phyloP scores from a whole-genome alignment of 2,888 invertebrate species.

The Sabatieria punctata region DNA sequence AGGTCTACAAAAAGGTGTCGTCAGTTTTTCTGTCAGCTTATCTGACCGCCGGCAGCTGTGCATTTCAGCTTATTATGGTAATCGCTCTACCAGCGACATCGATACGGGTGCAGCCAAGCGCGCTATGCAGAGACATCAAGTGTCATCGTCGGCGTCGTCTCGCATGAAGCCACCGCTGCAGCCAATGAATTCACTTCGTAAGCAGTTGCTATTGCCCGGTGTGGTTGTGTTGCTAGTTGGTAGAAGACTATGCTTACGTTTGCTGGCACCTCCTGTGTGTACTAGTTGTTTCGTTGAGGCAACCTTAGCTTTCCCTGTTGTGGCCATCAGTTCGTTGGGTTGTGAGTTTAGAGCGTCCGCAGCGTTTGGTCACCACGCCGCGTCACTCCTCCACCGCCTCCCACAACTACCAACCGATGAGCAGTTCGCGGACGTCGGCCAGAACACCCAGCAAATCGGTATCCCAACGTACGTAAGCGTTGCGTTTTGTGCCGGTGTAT shows the following conservation, averaged over 20 bases:
- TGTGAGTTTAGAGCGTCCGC: too few species aligned
- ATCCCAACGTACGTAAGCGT: conserved; percentile 5
- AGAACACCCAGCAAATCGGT: conserved; percentile 7
- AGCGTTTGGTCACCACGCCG: too few species aligned
- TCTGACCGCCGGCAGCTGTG: too few species aligned
- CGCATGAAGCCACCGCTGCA: neutral
- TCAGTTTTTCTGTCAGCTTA: too few species aligned
- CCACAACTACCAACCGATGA: neutral
- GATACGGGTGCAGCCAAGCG: conserved; percentile 78
- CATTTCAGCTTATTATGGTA: conserved; percentile 15
- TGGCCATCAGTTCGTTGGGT: too few species aligned
- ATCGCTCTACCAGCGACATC: conserved; percentile 72
- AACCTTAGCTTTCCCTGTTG: too few species aligned
- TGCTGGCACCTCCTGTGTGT: too few species aligned
- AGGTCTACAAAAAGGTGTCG: conserved; percentile 1
- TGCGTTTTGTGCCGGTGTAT: neutral
- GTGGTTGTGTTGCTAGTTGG: too few species aligned
- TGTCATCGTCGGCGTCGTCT: neutral
- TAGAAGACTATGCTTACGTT: too few species aligned
- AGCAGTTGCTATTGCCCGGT: neutral
- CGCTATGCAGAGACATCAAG: conserved; percentile 36
- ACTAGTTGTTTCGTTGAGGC: too few species aligned
- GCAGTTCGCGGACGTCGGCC: neutral
- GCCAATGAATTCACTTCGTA: conserved; percentile 6
- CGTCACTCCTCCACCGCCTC: neutral